Evolutionary conservation across 2,797 vertebrate genomes (phyloP), one percentile per base, ranked within the genome.

Genomic region (Pseudochromis fuscus): DNA sequence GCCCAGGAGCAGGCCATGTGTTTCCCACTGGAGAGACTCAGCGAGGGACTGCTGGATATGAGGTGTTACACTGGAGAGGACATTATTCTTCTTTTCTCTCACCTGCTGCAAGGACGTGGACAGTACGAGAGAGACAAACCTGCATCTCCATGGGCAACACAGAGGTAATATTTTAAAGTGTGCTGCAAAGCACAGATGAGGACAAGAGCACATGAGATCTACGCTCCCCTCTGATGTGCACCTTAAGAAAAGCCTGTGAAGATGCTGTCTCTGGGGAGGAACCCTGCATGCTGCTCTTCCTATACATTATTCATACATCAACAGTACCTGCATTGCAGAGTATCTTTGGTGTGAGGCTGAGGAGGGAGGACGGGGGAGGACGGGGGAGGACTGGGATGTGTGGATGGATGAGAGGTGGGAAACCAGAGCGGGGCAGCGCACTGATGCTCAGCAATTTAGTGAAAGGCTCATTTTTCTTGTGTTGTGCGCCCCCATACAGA

Each of bases 241-340:
- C 23, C 49, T 64, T 75, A 66, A 60, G 61, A 46, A 62, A 21
- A 67, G 21, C 48, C 65, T 79, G 44, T 52, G 35, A 61, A 46
- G 44, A 78, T 64, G 38, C 31, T 11, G 31, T 68, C 74, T 69
- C 46, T 7, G n/a, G 58, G 74, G 87, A 82, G 56, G 35, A 65
- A 48, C 49, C 51, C 56, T 72, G 42, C 53, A 23, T 61, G 23
- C 55, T 45, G 7, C 62, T 19, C 30, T 12, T 59, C 68, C 61
- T 37, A 86, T 93, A 77, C 85, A 92, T 94, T 88, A 93, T 93
- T 92, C 90, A 92, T 90, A 62, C 24, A 81, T 67, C 83, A 90
- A 86, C 81, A 71, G 72, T 68, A 88, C 87, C 88, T 92, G 87
- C 90, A 92, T 71, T 90, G 89, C 87, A 90, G 90, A 80, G 71